Percentiles rank a stretch among this genome's conserved stretches.
Evolutionary conservation across 2,888 invertebrate genomes (phyloP).

Genomic region (Chalcosyrphus nemorum): DNA sequence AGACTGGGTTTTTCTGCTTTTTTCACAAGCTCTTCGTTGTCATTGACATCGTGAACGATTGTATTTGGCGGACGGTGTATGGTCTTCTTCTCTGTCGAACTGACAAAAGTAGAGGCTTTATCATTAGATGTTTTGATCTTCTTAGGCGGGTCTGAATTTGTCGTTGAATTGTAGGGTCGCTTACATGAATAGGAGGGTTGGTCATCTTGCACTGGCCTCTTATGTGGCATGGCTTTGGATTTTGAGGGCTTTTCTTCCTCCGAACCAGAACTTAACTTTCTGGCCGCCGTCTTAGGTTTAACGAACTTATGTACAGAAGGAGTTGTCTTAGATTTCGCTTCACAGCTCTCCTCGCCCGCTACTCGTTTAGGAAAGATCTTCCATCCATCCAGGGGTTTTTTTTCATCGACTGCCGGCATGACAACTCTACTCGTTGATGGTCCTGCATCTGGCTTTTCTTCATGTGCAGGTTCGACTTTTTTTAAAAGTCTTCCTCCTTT

Average conservation of each 20-base stretch:
- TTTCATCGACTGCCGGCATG: slow-evolving; percentile 17
- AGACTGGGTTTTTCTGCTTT: not conserved
- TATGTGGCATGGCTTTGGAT: not conserved
- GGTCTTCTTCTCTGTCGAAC: not conserved
- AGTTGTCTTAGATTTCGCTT: not conserved
- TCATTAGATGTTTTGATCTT: no score
- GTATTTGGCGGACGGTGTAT: not conserved
- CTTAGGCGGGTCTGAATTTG: no score
- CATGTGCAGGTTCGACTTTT: not conserved
- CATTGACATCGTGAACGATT: not conserved
- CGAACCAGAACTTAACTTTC: not conserved
- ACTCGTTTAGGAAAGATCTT: not conserved
- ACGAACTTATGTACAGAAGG: not conserved
- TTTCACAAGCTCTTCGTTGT: not conserved
- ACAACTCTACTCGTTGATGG: not conserved
- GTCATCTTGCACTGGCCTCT: not conserved
- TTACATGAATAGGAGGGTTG: no score
- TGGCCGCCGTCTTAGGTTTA: not conserved
- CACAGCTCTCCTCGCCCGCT: not conserved
- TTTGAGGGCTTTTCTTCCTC: not conserved
- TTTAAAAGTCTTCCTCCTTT: not conserved
- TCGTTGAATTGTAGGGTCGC: no score
- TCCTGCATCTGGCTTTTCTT: slow-evolving; percentile 27
- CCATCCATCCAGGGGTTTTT: not conserved
- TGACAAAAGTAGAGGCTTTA: not conserved